A percentile compares a stretch with the other conserved stretches of the same genome.
These are phyloP conservation scores for Aphelenchoides bicaudatus DNA, from an alignment of 2,888 invertebrate species.

Conservation along the genomic window DNA sequence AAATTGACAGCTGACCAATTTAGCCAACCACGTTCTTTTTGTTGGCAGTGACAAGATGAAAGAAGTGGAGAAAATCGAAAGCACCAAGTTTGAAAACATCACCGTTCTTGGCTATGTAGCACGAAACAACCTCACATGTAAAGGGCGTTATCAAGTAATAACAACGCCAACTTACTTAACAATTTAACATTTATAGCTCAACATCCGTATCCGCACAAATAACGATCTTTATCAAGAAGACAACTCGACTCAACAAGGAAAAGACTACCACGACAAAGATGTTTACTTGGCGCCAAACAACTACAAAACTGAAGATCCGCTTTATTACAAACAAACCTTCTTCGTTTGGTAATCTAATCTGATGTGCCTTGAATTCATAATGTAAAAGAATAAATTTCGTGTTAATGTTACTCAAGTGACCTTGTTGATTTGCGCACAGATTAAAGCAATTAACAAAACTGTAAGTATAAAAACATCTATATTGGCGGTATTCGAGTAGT, in stretches of 20 bases:
- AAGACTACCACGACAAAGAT: not conserved
- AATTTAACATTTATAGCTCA: too few relatives aligned
- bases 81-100: not conserved
- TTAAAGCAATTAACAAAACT: constrained; percentile 1
- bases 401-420: too few relatives aligned
- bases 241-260: not conserved
- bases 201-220: not conserved
- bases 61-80: not conserved
- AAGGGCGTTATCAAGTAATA: not conserved
- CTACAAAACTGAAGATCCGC: not conserved
- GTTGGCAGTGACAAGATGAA: not conserved
- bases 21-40: constrained; percentile 1
- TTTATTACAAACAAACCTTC: constrained; percentile 7
- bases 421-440: too few relatives aligned
- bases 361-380: not conserved
- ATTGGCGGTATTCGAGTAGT: too few relatives aligned
- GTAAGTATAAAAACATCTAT: not conserved
- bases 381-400: too few relatives aligned
- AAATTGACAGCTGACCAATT: too few relatives aligned
- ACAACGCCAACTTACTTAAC: too few relatives aligned
- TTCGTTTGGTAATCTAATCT: not conserved
- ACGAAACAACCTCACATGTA: not conserved
- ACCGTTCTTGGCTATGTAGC: constrained; percentile 7
- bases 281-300: not conserved
- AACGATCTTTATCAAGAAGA: not conserved